Evolutionary conservation across 2,888 invertebrate species (phyloP).

Genomic region (Cheilosia pagana): DNA sequence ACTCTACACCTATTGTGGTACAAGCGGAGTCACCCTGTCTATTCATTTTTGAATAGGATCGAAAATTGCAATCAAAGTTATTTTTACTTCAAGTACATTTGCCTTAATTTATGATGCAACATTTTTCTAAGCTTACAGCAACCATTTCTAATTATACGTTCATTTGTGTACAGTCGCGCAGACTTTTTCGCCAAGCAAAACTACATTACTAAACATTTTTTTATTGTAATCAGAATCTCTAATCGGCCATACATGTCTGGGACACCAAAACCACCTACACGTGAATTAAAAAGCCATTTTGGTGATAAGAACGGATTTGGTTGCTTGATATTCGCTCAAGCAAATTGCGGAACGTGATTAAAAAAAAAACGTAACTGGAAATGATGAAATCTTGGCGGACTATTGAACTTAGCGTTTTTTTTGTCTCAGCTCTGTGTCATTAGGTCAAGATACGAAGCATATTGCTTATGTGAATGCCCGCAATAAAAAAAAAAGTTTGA

Average conservation of each 20-base stretch:
- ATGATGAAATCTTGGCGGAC: slow-evolving; percentile 54
- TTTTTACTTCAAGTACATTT: slow-evolving; percentile 11
- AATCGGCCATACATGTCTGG: slow-evolving; percentile 11
- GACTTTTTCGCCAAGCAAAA: not conserved
- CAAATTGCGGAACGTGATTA: slow-evolving; percentile 7
- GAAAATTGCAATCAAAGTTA: slow-evolving; percentile 5
- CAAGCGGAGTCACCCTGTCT: slow-evolving; percentile 20
- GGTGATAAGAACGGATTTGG: slow-evolving; percentile 15
- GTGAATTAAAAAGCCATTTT: slow-evolving; percentile 24
- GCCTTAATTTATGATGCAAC: slow-evolving; percentile 44
- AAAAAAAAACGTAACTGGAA: slow-evolving; percentile 28
- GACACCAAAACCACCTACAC: slow-evolving; percentile 32
- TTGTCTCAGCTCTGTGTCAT: slow-evolving; percentile 1
- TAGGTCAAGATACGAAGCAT: slow-evolving; percentile 2
- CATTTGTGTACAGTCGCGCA: not conserved
- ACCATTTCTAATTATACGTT: slow-evolving; percentile 1
- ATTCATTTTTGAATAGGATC: slow-evolving; percentile 3
- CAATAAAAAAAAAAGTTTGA: not conserved
- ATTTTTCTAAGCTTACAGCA: slow-evolving; percentile 33
- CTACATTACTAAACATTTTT: not conserved
- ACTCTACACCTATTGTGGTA: not conserved
- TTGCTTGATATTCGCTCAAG: not conserved
- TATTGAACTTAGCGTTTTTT: slow-evolving; percentile 36
- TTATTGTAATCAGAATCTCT: not conserved
- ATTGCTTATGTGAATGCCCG: not conserved